These are phyloP conservation scores for Oncopodura yosiiana DNA, from an alignment of 1,140 invertebrate species.

Conservation along the genomic window DNA sequence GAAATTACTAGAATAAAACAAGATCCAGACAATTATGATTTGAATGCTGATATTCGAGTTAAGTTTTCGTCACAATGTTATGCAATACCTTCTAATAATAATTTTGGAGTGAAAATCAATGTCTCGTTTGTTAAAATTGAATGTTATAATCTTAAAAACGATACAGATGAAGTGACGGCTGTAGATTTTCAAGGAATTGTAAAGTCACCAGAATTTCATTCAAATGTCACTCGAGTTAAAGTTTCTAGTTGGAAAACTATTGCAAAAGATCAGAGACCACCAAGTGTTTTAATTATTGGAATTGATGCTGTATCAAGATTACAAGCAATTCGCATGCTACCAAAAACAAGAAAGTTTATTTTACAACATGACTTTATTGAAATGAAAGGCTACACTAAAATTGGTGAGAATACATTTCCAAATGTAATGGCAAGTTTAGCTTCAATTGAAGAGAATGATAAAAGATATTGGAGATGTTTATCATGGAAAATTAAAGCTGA, in stretches of 20 bases:
- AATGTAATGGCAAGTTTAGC: conserved; percentile 37
- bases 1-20: conserved; percentile 8
- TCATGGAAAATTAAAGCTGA: conserved; percentile 29
- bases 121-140: no score
- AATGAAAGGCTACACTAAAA: conserved; percentile 33
- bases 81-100: conserved; percentile 1
- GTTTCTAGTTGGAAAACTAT: background rate
- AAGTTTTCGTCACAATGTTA: conserved; percentile 17
- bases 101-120: background rate
- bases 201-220: background rate
- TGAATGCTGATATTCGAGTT: conserved; percentile 13
- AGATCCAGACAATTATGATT: conserved; percentile 7
- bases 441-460: background rate
- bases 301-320: conserved; percentile 78
- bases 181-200: conserved; percentile 4
- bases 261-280: background rate
- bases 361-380: conserved; percentile 35
- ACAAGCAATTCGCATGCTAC: conserved; percentile 73
- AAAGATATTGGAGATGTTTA: background rate
- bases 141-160: background rate
- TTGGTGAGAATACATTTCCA: conserved; percentile 40
- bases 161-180: background rate
- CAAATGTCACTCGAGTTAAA: background rate
- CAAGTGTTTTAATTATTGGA: conserved; percentile 47
- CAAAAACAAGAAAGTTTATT: conserved; percentile 53